These are phyloP conservation scores for Hippocampus guttulatus DNA, from an alignment of 2,113 vertebrate genomes.

Conservation along the genomic window DNA sequence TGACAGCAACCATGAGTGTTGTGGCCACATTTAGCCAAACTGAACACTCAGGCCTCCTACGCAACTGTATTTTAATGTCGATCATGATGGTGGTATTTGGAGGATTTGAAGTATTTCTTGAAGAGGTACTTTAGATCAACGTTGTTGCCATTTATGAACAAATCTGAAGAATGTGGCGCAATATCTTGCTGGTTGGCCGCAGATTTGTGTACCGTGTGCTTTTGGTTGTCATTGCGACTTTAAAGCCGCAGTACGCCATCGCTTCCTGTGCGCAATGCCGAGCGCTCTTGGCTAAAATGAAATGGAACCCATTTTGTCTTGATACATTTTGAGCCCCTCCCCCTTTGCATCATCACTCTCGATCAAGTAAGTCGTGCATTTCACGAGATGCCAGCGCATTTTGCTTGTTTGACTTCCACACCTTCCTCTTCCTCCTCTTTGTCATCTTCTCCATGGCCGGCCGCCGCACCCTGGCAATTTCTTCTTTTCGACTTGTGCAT, in stretches of 20 bases:
- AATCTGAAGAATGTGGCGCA: no score
- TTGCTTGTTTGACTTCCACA: conserved; percentile 67
- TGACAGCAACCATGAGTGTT: no score
- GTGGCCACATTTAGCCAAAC: no score
- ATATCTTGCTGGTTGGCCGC: no score
- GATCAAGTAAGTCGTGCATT: not conserved
- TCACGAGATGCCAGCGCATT: conserved; percentile 60
- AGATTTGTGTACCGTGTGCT: no score
- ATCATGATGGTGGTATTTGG: no score
- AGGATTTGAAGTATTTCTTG: no score
- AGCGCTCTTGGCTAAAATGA: conserved; percentile 6
- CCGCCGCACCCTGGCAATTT: conserved; percentile 67
- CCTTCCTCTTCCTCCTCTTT: conserved; percentile 47
- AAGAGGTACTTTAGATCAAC: no score
- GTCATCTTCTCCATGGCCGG: conserved; percentile 55
- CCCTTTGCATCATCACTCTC: conserved; percentile 67
- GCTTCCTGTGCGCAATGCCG: not conserved
- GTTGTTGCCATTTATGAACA: no score
- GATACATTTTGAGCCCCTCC: conserved; percentile 57
- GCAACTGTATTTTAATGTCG: no score
- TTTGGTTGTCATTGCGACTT: not conserved
- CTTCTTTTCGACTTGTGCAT: conserved; percentile 63
- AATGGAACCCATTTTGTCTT: conserved; percentile 74
- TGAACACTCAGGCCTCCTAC: no score
- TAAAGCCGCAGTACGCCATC: not conserved